Conservation (phyloP, 2,797 vertebrate species). For the Carduelis carduelis region DNA sequence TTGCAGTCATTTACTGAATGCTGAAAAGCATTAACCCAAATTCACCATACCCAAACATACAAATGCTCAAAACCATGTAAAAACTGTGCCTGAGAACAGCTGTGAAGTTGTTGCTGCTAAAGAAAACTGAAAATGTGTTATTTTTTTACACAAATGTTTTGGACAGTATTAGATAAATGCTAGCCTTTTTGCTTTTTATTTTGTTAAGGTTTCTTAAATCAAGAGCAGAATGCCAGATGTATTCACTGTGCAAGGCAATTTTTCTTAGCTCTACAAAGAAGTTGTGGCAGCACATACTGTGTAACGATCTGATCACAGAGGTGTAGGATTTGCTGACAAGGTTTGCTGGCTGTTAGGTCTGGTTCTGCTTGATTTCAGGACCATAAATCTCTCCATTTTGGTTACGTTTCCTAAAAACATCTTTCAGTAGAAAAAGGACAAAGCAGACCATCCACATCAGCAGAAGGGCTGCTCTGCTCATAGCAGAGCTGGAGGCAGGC, state of each 20-base stretch:
- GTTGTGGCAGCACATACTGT: rapidly evolving
- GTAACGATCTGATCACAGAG: rapidly evolving
- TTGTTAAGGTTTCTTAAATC: not conserved
- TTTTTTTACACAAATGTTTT: not conserved
- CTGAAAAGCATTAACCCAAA: not conserved
- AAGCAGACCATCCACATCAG: not conserved
- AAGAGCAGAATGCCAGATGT: not conserved
- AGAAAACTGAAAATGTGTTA: not conserved
- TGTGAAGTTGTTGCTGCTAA: not conserved
- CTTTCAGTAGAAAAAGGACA: not conserved
- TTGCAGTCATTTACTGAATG: not conserved
- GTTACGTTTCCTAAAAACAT: not conserved
- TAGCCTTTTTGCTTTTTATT: not conserved
- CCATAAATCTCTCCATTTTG: not conserved
- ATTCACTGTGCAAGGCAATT: not conserved
- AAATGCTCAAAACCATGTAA: not conserved
- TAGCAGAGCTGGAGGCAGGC: not conserved
- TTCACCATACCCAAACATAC: not conserved
- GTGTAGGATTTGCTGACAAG: not conserved
- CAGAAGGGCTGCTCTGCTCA: not conserved
- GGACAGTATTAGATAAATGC: not conserved
- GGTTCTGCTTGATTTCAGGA: not conserved
- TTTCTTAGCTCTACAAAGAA: not conserved
- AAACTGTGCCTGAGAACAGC: not conserved
- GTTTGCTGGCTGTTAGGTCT: not conserved